Evolutionary conservation across 2,888 invertebrate species (phyloP), one percentile per base, ranked within the genome.

Genomic region (Tupiocoris notatus): DNA sequence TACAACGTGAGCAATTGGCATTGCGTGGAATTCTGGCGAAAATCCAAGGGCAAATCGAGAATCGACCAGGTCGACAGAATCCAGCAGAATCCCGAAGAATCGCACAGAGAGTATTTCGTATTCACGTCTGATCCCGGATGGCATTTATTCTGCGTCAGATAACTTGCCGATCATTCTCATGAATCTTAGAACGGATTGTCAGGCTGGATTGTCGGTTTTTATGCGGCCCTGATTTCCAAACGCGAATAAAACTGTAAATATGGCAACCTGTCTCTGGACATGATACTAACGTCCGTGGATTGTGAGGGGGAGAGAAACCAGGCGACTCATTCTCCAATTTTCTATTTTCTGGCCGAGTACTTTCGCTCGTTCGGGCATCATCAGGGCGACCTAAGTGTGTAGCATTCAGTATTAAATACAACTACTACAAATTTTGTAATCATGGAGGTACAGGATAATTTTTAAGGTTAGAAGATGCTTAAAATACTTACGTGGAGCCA

Each of bases 1-100:
- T 61, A 61, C 73, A 73, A 73, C 56, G 73, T 73, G 1, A 73
- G 73, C 73, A 73, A 73, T 39, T 73, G 73, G 73, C 73, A 73
- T 23, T 20, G 39, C 7, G 61, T 57, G 56, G 73, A 73, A 18
- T 18, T 73, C 2, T 62, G 61, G 18, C 23, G 39, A 23, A 61
- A 62, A 65, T 20, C 70, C 58, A n/a, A 70, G 12, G 12, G 39
- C 39, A 39, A 39, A 39, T 7, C 3, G 3, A 9, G 12, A 54
- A n/a, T 6, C 59, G 39, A 12, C 12, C 39, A 12, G 39, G 12
- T 39, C 39, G 39, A 39, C 39, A n/a, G 59, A 70, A 59, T 58
- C 24, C 23, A 70, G 25, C 57, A 57, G 39, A 18, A 16, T 12
- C 39, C 6, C n/a, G 3, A 23, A 3, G 64, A 67, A 67, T 21